Conservation (phyloP, 2,113 vertebrate species). For the Cariama cristata region DNA sequence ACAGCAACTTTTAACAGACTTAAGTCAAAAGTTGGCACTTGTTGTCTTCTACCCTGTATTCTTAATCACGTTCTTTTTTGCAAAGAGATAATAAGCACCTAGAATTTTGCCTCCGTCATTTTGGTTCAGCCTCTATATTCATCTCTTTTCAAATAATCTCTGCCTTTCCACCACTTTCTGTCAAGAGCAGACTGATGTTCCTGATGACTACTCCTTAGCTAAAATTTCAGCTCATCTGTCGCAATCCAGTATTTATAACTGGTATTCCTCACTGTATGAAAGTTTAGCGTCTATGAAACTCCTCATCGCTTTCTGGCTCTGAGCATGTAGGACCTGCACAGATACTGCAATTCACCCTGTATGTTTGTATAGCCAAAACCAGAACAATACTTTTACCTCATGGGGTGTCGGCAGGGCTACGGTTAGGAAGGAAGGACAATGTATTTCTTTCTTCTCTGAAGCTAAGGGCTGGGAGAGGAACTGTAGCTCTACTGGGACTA, state of each 20-base stretch:
- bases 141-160: background rate
- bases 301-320: background rate
- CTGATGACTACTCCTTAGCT: background rate
- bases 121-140: background rate
- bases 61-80: background rate
- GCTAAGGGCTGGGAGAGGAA: background rate
- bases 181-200: background rate
- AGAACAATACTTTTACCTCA: background rate
- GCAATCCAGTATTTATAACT: background rate
- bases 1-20: background rate
- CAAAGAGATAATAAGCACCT: constrained; percentile 24
- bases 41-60: background rate
- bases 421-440: background rate
- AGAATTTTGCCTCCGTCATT: background rate
- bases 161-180: background rate
- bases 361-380: background rate
- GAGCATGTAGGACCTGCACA: background rate
- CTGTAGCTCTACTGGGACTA: background rate
- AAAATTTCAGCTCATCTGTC: constrained; percentile 2
- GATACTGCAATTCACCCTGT: background rate
- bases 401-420: background rate
- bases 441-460: background rate
- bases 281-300: background rate
- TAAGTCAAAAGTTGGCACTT: background rate
- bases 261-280: background rate